Conservation (phyloP, 1,140 invertebrate genomes). For the Nautilus pompilius region DNA sequence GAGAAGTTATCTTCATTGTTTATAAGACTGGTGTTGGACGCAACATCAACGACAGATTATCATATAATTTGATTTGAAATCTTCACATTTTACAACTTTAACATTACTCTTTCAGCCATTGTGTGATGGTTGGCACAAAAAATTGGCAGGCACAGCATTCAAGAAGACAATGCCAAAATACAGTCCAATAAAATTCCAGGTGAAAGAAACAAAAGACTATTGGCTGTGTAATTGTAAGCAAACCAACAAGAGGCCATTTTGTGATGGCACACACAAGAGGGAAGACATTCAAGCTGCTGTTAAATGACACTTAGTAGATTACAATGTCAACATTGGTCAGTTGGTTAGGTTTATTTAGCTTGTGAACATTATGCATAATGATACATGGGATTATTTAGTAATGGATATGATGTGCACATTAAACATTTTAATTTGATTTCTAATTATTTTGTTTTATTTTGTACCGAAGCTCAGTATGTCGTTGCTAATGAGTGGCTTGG, state of each 20-base stretch:
- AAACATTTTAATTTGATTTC: too few relatives aligned
- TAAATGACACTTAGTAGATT: slow-evolving; percentile 8
- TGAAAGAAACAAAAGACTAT: slow-evolving; percentile 87
- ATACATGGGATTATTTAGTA: too few relatives aligned
- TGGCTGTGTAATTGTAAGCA: slow-evolving; percentile 99
- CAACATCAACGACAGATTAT: not conserved
- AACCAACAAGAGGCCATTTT: slow-evolving; percentile 90
- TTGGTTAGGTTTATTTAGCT: too few relatives aligned
- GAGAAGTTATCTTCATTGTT: not conserved
- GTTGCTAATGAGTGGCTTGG: too few relatives aligned
- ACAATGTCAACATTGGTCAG: too few relatives aligned
- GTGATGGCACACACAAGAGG: slow-evolving; percentile 90
- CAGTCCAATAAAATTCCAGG: slow-evolving; percentile 76
- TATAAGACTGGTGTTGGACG: not conserved
- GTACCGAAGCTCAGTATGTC: too few relatives aligned
- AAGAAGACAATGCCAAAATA: slow-evolving; percentile 52
- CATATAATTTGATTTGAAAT: not conserved
- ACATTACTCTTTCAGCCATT: slow-evolving; percentile 66
- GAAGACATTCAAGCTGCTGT: slow-evolving; percentile 63
- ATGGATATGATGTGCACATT: too few relatives aligned
- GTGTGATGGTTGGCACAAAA: slow-evolving; percentile 90
- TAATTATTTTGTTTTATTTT: too few relatives aligned
- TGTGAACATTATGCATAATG: too few relatives aligned
- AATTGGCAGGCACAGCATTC: slow-evolving; percentile 60
- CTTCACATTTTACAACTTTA: not conserved